A percentile compares a stretch with the other conserved stretches of the same genome.
These are phyloP conservation scores for Sinopyrophorus schimmeli DNA, from an alignment of 2,888 invertebrate species.

Conservation along the genomic window DNA sequence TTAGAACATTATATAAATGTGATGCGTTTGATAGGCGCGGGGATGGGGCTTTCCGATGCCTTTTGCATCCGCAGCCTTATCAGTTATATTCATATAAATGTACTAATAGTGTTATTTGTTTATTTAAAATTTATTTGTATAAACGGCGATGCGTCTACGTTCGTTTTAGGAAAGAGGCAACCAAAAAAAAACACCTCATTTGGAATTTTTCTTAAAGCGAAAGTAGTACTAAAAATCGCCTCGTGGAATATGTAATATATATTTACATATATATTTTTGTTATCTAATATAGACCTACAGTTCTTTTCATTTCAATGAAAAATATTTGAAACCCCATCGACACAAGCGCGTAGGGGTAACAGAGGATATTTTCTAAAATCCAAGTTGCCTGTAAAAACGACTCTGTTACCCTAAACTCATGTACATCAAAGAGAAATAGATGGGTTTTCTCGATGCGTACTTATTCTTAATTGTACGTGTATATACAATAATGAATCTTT, in stretches of 20 bases:
- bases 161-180: slow-evolving; percentile 36
- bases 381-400: no score
- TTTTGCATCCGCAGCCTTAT: slow-evolving; percentile 30
- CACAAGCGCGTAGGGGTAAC: no score
- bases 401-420: no score
- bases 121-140: no score
- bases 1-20: slow-evolving; percentile 44
- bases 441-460: no score
- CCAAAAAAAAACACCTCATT: slow-evolving; percentile 36
- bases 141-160: slow-evolving; percentile 32
- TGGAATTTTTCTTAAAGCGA: slow-evolving; percentile 41
- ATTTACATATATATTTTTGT: no score
- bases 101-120: slow-evolving; percentile 32
- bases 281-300: slow-evolving; percentile 58
- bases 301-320: slow-evolving; percentile 56
- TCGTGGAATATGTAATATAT: slow-evolving; percentile 43
- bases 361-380: no score
- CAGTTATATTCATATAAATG: slow-evolving; percentile 32
- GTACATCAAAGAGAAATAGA: no score
- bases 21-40: slow-evolving; percentile 36
- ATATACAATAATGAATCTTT: no score
- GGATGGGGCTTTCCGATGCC: no score
- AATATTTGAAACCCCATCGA: slow-evolving; percentile 44
- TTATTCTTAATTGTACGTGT: no score
- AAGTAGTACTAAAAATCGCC: slow-evolving; percentile 34